Conservation (phyloP, 2,888 invertebrate species). For the Pristionchus exspectatus region DNA sequence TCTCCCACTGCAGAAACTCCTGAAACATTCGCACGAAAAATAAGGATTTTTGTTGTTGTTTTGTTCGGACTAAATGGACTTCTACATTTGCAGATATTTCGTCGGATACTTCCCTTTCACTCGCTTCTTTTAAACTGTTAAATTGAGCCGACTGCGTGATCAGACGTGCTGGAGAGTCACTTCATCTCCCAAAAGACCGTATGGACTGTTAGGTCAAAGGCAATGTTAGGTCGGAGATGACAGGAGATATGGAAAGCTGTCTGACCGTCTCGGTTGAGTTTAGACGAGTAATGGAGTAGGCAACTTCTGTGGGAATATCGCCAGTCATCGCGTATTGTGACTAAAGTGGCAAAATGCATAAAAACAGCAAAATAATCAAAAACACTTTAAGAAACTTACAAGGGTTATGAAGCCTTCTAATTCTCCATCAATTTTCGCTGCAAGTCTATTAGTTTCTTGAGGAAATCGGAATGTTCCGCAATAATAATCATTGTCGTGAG, state of each 20-base stretch:
- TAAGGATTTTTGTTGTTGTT: neutral
- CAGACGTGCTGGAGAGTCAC: too few relatives aligned
- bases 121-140: neutral
- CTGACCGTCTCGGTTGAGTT: conserved; percentile 34
- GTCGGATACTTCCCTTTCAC: neutral
- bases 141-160: conserved; percentile 22
- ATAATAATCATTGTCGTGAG: conserved; percentile 63
- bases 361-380: neutral
- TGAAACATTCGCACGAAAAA: neutral
- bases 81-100: too few relatives aligned
- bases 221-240: neutral
- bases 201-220: too few relatives aligned
- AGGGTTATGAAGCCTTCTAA: conserved; percentile 65
- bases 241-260: neutral
- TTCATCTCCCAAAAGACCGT: too few relatives aligned
- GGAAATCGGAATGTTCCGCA: conserved; percentile 66
- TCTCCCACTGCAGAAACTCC: conserved; percentile 65
- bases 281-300: conserved; percentile 59
- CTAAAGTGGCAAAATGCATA: neutral
- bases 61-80: too few relatives aligned
- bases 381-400: conserved; percentile 52
- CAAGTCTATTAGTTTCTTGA: conserved; percentile 60
- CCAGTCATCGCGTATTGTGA: conserved; percentile 44
- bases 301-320: conserved; percentile 63
- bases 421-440: conserved; percentile 63